phyloP scores from a whole-genome alignment of 2,113 vertebrate genomes.

The zebrafish (Danio rerio) region GRCz12tu NC_133180.1:47742501-47743000 shows the following conservation, averaged over 20 bases:
- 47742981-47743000: constrained; percentile 41
- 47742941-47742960: constrained; percentile 35
- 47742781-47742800: neutral
- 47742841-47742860: neutral
- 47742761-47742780: neutral
- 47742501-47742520: too few relatives aligned
- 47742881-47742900: constrained; percentile 13
- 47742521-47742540: too few relatives aligned
- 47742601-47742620: neutral
- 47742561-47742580: neutral
- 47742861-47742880: too few relatives aligned
- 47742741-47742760: neutral
- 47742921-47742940: constrained; percentile 14
- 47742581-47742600: neutral
- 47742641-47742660: neutral
- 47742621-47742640: neutral
- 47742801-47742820: neutral
- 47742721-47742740: neutral
- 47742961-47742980: constrained; percentile 10
- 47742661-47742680: neutral
- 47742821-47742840: neutral
- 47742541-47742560: neutral
- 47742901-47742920: neutral
- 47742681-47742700: neutral
- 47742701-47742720: too few relatives aligned